Evolutionary conservation across 2,113 vertebrate species (phyloP).

Genomic region (Spea bombifrons): DNA sequence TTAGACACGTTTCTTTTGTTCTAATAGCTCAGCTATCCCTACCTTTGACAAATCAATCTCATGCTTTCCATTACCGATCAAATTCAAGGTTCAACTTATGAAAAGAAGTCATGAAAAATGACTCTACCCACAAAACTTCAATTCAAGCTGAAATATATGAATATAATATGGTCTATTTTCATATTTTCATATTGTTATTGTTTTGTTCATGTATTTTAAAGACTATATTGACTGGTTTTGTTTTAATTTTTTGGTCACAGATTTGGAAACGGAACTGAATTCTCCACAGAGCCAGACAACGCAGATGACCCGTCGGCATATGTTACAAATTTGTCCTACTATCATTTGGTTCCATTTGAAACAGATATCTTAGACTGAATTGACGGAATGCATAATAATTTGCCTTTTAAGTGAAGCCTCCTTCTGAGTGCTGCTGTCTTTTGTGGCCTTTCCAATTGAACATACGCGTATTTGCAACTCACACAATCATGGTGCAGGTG

Average conservation of each 20-base stretch:
- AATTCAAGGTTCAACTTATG: no score
- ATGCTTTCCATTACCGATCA: no score
- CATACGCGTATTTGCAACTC: slow-evolving; percentile 16
- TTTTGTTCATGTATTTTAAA: no score
- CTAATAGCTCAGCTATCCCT: no score
- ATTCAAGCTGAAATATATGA: no score
- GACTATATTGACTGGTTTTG: neutral
- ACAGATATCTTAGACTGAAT: slow-evolving; percentile 93
- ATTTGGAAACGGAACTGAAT: slow-evolving; percentile 82
- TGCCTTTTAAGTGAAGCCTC: slow-evolving; percentile 7
- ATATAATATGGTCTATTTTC: no score
- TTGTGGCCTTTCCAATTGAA: neutral
- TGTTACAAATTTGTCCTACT: slow-evolving; percentile 95
- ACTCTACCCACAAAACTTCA: no score
- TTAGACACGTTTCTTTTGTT: no score
- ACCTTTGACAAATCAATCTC: no score
- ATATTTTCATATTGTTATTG: no score
- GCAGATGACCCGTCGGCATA: slow-evolving; percentile 84
- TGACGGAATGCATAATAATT: neutral
- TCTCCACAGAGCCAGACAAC: slow-evolving; percentile 74
- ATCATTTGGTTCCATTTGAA: slow-evolving; percentile 94
- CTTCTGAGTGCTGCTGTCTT: slow-evolving; percentile 34
- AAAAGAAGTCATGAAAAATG: no score
- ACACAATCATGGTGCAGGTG: slow-evolving; percentile 7
- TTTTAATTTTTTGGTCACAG: slow-evolving; percentile 56